Evolutionary conservation across 2,888 invertebrate species (phyloP), one percentile per base, ranked within the genome.

Genomic region (Rotaria macrura): DNA sequence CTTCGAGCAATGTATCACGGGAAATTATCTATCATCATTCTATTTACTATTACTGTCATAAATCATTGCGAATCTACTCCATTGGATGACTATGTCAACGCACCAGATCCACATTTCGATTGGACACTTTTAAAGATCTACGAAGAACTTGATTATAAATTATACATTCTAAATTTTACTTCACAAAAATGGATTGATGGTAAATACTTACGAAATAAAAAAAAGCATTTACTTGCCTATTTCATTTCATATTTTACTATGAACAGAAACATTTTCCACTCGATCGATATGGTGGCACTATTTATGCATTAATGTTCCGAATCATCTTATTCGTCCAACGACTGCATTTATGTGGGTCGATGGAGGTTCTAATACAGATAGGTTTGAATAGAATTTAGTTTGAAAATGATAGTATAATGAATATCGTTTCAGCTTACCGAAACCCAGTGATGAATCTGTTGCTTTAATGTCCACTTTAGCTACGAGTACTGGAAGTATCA

Each of bases 21-120:
- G 14, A 47, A 47, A 47, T 47, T 47, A 47, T 9, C 47, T 47
- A 12, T 47, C 14, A 12, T 47, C 47, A 12, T 47, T 14, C 47
- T 47, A 47, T 4, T 14, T 47, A 47, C 47, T 47, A 47, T 47
- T 47, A 47, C 14, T 47, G 10, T 52, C n/a, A 57, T 57, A n/a
- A 14, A 29, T 29, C 9, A 57, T 7, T 29, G n/a, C n/a, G 25
- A 29, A 29, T 38, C 52, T 43, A 88, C 87, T 9, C 88, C 88
- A 1, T 83, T 88, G 52, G 88, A 88, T 74, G 88, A 88, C 52
- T 88, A 88, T 86, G 88, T 88, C 43, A 86, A 87, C 49, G 72
- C 65, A 49, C 86, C 87, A 0, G 88, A 88, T 83, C 84, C 86
- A 12, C 84, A 87, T 84, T 88, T 87, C 84, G 87, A 43, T n/a